phyloP scores from a whole-genome alignment of 2,113 vertebrate genomes.

The Campylomormyrus numenius region DNA sequence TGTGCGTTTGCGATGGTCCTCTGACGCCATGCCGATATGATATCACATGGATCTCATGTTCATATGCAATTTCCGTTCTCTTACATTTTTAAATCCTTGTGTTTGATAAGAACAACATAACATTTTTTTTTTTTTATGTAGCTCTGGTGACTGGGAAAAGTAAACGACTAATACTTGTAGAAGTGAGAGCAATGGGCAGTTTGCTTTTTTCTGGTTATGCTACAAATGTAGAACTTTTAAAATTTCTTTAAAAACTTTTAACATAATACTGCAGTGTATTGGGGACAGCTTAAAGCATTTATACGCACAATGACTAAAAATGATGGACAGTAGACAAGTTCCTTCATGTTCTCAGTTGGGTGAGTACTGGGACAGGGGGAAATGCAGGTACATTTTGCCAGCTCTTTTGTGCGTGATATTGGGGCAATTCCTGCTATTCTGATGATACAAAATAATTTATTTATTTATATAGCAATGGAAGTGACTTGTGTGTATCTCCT shows the following conservation, averaged over 20 bases:
- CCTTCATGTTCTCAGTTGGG: neutral
- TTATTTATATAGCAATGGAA: conserved; percentile 32
- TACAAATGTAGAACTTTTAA: neutral
- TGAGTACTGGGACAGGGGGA: neutral
- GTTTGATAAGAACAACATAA: neutral
- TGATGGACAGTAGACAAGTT: too few species aligned
- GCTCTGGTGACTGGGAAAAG: neutral
- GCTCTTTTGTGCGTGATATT: neutral
- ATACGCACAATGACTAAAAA: conserved; percentile 8
- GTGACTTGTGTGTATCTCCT: neutral
- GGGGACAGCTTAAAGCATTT: neutral
- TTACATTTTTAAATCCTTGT: neutral
- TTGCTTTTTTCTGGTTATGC: neutral
- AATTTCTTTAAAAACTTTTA: neutral
- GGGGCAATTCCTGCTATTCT: neutral
- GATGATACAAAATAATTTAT: conserved; percentile 23
- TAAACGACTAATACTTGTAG: neutral
- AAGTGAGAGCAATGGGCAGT: neutral
- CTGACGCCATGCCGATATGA: neutral
- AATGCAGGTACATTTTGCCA: neutral
- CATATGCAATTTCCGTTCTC: neutral
- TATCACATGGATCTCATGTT: neutral
- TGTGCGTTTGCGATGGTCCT: conserved; percentile 29
- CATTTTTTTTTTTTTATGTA: neutral
- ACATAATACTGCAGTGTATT: neutral